These are phyloP conservation scores for Drosophila ohnishii DNA, from an alignment of 1,140 invertebrate species.

Conservation along the genomic window DNA sequence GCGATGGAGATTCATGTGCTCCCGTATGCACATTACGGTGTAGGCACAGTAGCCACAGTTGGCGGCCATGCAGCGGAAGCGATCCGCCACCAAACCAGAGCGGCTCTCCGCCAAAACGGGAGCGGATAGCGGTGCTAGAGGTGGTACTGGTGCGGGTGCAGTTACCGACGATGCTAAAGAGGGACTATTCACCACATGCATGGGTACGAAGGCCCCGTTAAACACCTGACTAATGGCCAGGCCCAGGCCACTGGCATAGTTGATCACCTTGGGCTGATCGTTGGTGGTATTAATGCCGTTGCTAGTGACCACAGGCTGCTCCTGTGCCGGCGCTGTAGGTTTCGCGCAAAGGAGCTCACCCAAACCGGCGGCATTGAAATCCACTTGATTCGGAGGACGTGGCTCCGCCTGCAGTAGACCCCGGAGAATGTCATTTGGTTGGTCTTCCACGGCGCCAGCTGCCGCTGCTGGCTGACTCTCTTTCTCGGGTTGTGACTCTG, in stretches of 20 bases:
- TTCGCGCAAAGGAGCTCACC: constrained; percentile 37
- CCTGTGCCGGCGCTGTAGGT: not conserved
- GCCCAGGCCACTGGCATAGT: constrained; percentile 42
- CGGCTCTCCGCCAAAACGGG: not conserved
- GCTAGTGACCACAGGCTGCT: not conserved
- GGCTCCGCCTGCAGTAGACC: constrained; percentile 29
- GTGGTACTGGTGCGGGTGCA: no score
- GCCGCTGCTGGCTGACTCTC: no score
- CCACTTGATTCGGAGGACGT: constrained; percentile 31
- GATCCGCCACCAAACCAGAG: constrained; percentile 13
- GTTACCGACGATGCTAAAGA: not conserved
- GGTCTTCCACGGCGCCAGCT: not conserved
- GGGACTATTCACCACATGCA: not conserved
- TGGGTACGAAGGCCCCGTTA: constrained; percentile 11
- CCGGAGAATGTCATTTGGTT: constrained; percentile 31
- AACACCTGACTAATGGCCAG: constrained; percentile 51
- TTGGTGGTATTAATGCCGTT: not conserved
- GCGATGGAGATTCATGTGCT: constrained; percentile 61
- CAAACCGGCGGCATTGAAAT: constrained; percentile 31
- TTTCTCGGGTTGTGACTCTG: not conserved
- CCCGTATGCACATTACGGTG: constrained; percentile 48
- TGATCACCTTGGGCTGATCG: constrained; percentile 29
- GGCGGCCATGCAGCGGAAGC: constrained; percentile 62
- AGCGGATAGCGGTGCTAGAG: not conserved
- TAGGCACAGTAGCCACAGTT: constrained; percentile 47